Percentiles rank a stretch among this genome's conserved stretches.
These are phyloP conservation scores for Dromococcyx pavoninus DNA, from an alignment of 2,797 vertebrate species.

Conservation along the genomic window DNA sequence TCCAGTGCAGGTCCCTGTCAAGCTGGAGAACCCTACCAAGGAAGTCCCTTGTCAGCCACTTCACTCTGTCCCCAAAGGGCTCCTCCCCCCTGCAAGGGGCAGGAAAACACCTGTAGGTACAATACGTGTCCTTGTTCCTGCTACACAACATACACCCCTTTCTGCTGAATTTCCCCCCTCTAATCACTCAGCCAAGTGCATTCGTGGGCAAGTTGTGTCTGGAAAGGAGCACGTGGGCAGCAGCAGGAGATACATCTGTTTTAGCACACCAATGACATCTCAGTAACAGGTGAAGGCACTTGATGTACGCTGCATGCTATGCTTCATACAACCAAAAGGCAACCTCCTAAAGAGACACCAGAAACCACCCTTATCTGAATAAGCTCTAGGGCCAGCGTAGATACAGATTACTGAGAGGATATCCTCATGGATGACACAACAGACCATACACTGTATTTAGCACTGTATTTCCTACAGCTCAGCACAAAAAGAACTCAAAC, in stretches of 20 bases:
- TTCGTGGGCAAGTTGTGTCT: background rate
- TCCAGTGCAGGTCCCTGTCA: accelerated
- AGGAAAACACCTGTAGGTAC: background rate
- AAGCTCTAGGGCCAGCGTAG: background rate
- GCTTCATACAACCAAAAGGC: background rate
- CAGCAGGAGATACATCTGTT: background rate
- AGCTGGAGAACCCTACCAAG: background rate
- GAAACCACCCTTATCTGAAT: background rate
- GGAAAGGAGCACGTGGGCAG: background rate
- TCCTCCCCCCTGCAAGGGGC: background rate
- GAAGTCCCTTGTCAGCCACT: background rate
- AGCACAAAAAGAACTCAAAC: background rate
- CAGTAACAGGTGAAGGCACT: background rate
- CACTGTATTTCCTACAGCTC: background rate
- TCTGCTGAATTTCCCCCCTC: background rate
- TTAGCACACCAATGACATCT: background rate
- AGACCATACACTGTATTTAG: background rate
- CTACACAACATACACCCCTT: background rate
- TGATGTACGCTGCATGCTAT: background rate
- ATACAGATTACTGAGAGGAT: background rate
- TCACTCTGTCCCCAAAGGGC: background rate
- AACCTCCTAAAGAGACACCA: background rate
- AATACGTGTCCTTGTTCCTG: accelerated
- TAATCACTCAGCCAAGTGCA: accelerated
- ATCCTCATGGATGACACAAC: background rate